Evolutionary conservation across 2,113 vertebrate species (phyloP).

Genomic region (Spilogale gracilis): DNA sequence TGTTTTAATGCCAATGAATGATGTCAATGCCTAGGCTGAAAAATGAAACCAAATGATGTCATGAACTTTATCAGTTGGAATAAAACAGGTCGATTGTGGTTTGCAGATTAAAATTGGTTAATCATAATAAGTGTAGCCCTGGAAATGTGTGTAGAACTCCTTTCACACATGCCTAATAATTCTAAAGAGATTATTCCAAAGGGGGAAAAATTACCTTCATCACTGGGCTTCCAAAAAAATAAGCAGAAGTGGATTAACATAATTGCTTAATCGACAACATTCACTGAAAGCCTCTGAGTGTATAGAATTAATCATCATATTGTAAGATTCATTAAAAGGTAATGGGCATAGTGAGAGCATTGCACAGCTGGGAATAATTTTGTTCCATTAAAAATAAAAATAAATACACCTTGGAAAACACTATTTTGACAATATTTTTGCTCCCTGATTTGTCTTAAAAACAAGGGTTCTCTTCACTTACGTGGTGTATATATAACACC

Average conservation of each 20-base stretch:
- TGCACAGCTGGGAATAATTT: constrained; percentile 95
- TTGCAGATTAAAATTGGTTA: constrained; percentile 67
- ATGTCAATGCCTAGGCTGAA: neutral
- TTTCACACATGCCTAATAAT: constrained; percentile 79
- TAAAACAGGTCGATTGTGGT: constrained; percentile 69
- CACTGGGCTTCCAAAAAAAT: constrained; percentile 89
- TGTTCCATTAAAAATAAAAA: constrained; percentile 94
- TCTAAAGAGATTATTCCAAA: constrained; percentile 73
- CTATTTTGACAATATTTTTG: constrained; percentile 80
- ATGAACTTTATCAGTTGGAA: constrained; percentile 50
- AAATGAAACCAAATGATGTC: neutral
- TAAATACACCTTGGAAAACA: constrained; percentile 91
- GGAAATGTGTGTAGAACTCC: constrained; percentile 72
- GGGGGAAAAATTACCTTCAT: constrained; percentile 85
- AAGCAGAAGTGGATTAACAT: constrained; percentile 93
- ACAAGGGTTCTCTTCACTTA: constrained; percentile 76
- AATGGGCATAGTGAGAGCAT: constrained; percentile 91
- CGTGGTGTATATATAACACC: constrained; percentile 23
- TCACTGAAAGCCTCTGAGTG: constrained; percentile 86
- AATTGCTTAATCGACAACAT: constrained; percentile 92
- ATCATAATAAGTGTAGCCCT: constrained; percentile 52
- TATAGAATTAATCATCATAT: constrained; percentile 94
- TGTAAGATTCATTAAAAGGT: constrained; percentile 91
- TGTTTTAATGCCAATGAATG: neutral
- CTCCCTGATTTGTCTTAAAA: constrained; percentile 68